Conservation (phyloP, 1,140 invertebrate genomes). For the Antheraea pernyi region DNA sequence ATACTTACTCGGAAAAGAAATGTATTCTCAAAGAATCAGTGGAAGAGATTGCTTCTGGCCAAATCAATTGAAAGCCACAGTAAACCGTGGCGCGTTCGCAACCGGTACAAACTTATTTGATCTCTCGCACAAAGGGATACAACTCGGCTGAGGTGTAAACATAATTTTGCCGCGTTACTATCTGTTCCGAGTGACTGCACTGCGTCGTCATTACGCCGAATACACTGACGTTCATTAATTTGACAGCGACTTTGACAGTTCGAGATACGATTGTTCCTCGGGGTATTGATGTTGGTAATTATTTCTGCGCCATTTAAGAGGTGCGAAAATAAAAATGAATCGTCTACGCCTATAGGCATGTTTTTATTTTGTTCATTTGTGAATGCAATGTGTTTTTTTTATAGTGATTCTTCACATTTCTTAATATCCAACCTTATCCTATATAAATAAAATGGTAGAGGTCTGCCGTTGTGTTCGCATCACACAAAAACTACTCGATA, state of each 20-base stretch:
- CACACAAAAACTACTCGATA: no score
- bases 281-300: slow-evolving; percentile 36
- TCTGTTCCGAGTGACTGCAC: slow-evolving; percentile 52
- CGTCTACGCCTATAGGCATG: background rate
- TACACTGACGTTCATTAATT: slow-evolving; percentile 56
- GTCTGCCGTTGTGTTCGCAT: no score
- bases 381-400: background rate
- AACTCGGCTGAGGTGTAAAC: slow-evolving; percentile 1
- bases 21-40: slow-evolving; percentile 47
- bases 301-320: slow-evolving; percentile 55
- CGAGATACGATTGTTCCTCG: slow-evolving; percentile 34
- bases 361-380: background rate
- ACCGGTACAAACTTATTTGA: slow-evolving; percentile 25
- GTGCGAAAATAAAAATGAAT: slow-evolving; percentile 2
- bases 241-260: slow-evolving; percentile 47
- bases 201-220: slow-evolving; percentile 48
- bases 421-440: no score
- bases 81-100: slow-evolving; percentile 21
- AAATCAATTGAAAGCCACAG: slow-evolving; percentile 41
- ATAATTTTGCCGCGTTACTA: slow-evolving; percentile 30
- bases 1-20: slow-evolving; percentile 41
- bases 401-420: no score
- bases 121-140: slow-evolving; percentile 22
- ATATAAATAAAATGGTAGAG: no score
- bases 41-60: slow-evolving; percentile 41